These are phyloP conservation scores for Pontoporia blainvillei DNA, from an alignment of 2,113 vertebrate genomes.

Conservation along the genomic window DNA sequence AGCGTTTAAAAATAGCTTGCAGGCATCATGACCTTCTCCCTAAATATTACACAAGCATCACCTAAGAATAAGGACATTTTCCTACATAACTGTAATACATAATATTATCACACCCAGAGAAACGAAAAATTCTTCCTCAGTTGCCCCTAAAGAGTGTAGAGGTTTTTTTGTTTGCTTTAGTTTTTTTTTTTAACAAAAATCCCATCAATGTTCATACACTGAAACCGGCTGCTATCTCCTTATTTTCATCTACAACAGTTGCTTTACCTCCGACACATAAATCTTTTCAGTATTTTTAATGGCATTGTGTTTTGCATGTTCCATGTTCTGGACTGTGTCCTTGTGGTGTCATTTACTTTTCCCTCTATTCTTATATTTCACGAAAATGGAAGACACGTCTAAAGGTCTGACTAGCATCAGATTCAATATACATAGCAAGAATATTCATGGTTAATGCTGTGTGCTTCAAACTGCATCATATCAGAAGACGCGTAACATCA, in stretches of 20 bases:
- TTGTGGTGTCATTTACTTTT: not conserved
- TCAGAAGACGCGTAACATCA: not conserved
- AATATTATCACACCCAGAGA: not conserved
- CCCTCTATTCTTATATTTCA: not conserved
- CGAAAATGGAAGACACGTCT: not conserved
- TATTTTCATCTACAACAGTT: not conserved
- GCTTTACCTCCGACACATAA: not conserved
- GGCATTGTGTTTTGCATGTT: not conserved
- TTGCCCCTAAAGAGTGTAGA: not conserved
- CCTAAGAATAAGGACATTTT: not conserved
- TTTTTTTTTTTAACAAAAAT: not conserved
- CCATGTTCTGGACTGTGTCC: not conserved
- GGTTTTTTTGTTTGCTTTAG: not conserved
- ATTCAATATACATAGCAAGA: not conserved
- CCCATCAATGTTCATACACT: not conserved
- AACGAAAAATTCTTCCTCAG: not conserved
- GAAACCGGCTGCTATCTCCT: not conserved
- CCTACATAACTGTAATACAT: not conserved
- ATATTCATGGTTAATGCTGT: not conserved
- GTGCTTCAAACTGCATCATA: not conserved
- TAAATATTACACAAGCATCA: not conserved
- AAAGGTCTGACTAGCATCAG: not conserved
- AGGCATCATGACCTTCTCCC: not conserved
- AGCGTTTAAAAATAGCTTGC: slow-evolving; percentile 1
- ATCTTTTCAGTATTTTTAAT: not conserved